Evolutionary conservation across 2,797 vertebrate species (phyloP).

Genomic region (Dendrocincla tyrannina): DNA sequence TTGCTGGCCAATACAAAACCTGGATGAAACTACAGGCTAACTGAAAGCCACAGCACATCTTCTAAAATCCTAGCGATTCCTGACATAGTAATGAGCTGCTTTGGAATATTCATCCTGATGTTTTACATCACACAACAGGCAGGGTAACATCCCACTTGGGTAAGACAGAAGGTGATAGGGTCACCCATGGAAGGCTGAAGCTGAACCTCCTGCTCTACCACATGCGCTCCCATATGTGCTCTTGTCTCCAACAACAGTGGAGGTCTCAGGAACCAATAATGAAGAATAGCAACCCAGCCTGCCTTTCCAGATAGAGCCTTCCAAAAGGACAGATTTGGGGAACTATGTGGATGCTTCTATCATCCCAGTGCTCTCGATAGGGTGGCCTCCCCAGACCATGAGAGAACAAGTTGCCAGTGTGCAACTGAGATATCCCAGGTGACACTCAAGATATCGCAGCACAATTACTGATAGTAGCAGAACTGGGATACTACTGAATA

Average conservation of each 20-base stretch:
- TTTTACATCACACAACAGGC: background rate
- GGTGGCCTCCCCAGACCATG: background rate
- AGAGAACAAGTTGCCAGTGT: background rate
- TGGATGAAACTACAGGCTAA: background rate
- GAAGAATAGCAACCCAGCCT: background rate
- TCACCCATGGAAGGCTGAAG: background rate
- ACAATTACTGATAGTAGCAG: background rate
- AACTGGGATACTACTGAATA: background rate
- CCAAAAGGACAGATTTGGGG: background rate
- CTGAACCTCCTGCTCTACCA: background rate
- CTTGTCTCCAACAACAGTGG: fast-evolving
- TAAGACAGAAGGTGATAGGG: background rate
- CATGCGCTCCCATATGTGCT: fast-evolving
- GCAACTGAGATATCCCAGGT: background rate
- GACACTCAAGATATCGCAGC: fast-evolving
- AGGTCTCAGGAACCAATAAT: background rate
- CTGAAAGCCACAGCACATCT: background rate
- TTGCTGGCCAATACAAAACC: background rate
- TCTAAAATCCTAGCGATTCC: background rate
- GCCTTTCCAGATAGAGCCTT: background rate
- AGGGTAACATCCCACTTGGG: background rate
- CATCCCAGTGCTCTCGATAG: fast-evolving
- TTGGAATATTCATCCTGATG: background rate
- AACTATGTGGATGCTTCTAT: background rate
- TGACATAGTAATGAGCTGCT: background rate